Conservation (phyloP, 2,888 invertebrate species). For the Heteromyza rotundicornis region DNA sequence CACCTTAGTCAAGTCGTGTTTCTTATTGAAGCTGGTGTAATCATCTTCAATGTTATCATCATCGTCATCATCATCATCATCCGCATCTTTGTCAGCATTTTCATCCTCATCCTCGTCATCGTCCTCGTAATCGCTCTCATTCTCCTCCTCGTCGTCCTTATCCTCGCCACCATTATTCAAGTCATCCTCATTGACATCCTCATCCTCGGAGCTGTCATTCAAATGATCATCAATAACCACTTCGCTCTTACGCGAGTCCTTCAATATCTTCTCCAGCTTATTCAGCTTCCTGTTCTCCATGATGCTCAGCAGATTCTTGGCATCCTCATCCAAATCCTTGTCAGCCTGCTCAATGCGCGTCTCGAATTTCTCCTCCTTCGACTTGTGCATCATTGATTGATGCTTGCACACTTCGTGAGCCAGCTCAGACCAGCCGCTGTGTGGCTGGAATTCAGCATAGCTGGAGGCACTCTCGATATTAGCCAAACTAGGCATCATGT, state of each 20-base stretch:
- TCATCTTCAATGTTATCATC: slow-evolving; percentile 36
- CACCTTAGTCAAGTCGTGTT: slow-evolving; percentile 40
- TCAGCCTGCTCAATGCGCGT: slow-evolving; percentile 44
- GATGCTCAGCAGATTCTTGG: slow-evolving; percentile 45
- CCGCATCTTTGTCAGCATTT: slow-evolving; percentile 55
- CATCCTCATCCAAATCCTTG: slow-evolving; percentile 49
- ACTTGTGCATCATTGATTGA: slow-evolving; percentile 29
- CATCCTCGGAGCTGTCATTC: slow-evolving; percentile 30
- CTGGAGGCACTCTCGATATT: slow-evolving; percentile 45
- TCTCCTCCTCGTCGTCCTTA: slow-evolving; percentile 56
- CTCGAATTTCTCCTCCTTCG: slow-evolving; percentile 41
- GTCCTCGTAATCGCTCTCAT: slow-evolving; percentile 59
- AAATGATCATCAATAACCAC: slow-evolving; percentile 19
- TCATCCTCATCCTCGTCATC: slow-evolving; percentile 62
- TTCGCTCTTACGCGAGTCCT: slow-evolving; percentile 40
- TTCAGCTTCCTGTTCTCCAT: slow-evolving; percentile 43
- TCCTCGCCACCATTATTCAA: slow-evolving; percentile 50
- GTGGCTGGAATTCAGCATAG: slow-evolving; percentile 38
- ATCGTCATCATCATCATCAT: slow-evolving; percentile 40
- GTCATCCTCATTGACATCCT: slow-evolving; percentile 43
- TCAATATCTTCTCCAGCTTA: slow-evolving; percentile 48
- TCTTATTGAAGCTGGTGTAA: slow-evolving; percentile 36
- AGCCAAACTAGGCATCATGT: slow-evolving; percentile 43
- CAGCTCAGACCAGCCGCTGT: slow-evolving; percentile 54
- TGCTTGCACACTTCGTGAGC: slow-evolving; percentile 59